Evolutionary conservation across 2,888 invertebrate genomes (phyloP), one percentile per base, ranked within the genome.

Genomic region (Mechanitis mazaeus): DNA sequence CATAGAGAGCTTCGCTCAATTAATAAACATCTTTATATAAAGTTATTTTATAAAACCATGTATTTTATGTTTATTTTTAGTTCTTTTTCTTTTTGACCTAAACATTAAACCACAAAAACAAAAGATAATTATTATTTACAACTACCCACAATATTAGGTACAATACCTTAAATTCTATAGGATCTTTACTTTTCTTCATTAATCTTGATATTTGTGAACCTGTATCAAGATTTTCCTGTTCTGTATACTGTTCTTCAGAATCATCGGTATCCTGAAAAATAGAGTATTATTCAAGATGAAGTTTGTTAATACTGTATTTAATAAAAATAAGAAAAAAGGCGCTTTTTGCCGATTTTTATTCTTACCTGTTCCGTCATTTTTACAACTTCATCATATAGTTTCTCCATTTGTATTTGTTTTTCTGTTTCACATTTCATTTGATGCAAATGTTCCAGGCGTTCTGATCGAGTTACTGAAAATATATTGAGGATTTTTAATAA

Each of bases 381-480:
- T 69, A 88, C 87, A 1, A 91, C 84, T 71, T 90, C 86, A 59
- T 90, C 88, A 63, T 91, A 91, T 1, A 92, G 72, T 67, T 81
- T 84, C 78, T 93, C 93, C 67, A 92, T 72, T 45, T 80, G 64
- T 0, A 69, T 69, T 59, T 90, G 87, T 35, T 83, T 74, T 3
- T 87, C 85, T 0, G 76, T 72, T 66, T 93, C 92, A 66, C 83
- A 89, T 65, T 87, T 85, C 65, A 78, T 76, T 65, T 85, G 84
- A 58, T 88, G 73, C 0, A 85, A 62, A 47, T 83, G 75, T 63
- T 91, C 90, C 11, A 89, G 58, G 0, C 87, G 79, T 54, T 91
- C 90, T 0, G 90, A 87, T 9, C 89, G 74, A 0, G 90, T 90
- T 2, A 89, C 91, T 91, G 20, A 72, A 3, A 74, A 75, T 63